Evolutionary conservation across 2,113 vertebrate genomes (phyloP), one percentile per base, ranked within the genome.

Genomic region (Hippolais icterina): DNA sequence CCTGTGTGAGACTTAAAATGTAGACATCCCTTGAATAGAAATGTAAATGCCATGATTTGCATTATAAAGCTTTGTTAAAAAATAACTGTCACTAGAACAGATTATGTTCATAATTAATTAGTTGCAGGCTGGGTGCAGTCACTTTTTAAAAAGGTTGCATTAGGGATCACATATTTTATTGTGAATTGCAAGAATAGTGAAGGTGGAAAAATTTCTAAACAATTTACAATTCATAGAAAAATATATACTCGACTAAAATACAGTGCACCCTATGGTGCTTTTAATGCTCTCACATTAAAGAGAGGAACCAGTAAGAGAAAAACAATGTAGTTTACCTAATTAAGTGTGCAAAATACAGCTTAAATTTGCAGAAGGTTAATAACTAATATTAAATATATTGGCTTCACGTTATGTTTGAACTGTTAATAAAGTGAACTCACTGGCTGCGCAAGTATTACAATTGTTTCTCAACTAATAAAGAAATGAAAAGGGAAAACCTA

Each of bases 61-160:
- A 95, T 92, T 83, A 70, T 86, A 96, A 96, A 79, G 23, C 87
- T 96, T 95, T 92, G 91, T 64, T 75, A 95, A 97, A 96, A 86
- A 96, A 84, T 71, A 91, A 89, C 93, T 97, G 88, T 96, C 96
- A 81, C 75, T 88, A 95, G 87, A 97, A 77, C n/a, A 90, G 88
- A 97, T 97, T 96, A 94, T 85, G 86, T 83, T 92, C 91, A 71
- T 96, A 96, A 97, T 97, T 96, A 98, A 97, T 97, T 97, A 92
- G 94, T 94, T 97, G 94, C 76, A 97, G 90, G 82, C 54, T 92
- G 42, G 54, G 68, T 85, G n/a, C 88, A 94, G 87, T 95, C 91
- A 93, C 54, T 92, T 94, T 94, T 88, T 93, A 15, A 83, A 95
- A 96, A 83, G 69, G 66, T 89, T 96, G 52, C 71, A 61, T 76